phyloP scores from a whole-genome alignment of 2,113 vertebrate species.

The Fulica atra region DNA sequence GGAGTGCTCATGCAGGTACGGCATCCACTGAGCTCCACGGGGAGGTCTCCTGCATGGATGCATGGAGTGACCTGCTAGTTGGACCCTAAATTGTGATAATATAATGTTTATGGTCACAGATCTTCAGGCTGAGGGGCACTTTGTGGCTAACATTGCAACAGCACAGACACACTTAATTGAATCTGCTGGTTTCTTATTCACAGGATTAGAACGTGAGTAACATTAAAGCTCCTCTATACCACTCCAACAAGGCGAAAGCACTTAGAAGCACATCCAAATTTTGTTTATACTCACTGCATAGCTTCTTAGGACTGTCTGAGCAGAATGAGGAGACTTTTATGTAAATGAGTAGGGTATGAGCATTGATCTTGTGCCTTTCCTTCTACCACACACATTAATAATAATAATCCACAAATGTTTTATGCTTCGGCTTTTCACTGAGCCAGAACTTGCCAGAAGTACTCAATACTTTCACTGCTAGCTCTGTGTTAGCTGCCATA shows the following conservation, averaged over 20 bases:
- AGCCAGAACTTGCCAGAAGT: constrained; percentile 20
- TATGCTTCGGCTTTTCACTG: not conserved
- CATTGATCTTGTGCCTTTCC: not conserved
- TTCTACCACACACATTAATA: not conserved
- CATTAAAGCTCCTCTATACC: not conserved
- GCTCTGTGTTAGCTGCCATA: constrained; percentile 54
- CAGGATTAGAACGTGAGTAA: not conserved
- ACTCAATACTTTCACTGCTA: constrained; percentile 2
- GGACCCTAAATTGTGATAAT: not conserved
- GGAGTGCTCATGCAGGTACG: not conserved
- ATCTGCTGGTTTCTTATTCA: not conserved
- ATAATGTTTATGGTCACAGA: not conserved
- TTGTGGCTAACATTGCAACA: not conserved
- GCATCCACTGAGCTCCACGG: not conserved
- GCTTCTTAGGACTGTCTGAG: not conserved
- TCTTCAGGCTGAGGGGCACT: not conserved
- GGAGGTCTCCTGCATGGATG: not conserved
- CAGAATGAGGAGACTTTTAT: not conserved
- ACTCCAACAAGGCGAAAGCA: not conserved
- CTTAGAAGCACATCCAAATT: not conserved
- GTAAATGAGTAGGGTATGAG: not conserved
- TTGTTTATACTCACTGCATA: not conserved
- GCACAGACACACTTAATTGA: not conserved
- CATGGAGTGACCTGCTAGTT: not conserved
- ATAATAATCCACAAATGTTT: not conserved